These are phyloP conservation scores for Gulo gulo DNA, from an alignment of 2,113 vertebrate genomes.

Conservation along the genomic window DNA sequence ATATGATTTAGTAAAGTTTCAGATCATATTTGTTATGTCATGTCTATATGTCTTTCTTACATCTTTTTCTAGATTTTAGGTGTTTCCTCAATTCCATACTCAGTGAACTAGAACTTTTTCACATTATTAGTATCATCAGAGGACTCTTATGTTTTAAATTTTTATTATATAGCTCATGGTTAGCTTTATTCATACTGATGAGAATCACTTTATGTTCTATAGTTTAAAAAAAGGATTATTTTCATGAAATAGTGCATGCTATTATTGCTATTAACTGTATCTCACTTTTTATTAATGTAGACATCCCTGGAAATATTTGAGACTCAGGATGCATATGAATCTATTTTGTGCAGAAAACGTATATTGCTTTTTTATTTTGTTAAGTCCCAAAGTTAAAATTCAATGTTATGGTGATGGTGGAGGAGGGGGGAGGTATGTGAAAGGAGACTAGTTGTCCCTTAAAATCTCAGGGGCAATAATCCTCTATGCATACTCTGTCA, in stretches of 20 bases:
- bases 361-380: slow-evolving; percentile 4
- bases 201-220: background rate
- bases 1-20: background rate
- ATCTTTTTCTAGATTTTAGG: background rate
- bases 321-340: background rate
- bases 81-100: background rate
- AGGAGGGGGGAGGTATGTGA: background rate
- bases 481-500: background rate
- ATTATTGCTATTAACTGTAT: background rate
- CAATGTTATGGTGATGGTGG: background rate
- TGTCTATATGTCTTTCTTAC: background rate
- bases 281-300: slow-evolving; percentile 22
- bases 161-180: background rate
- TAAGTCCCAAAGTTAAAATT: slow-evolving; percentile 14
- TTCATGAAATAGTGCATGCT: background rate
- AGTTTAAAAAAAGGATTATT: background rate
- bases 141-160: background rate
- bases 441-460: background rate
- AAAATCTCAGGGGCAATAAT: background rate
- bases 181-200: background rate
- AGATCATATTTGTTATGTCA: background rate
- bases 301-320: background rate
- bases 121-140: background rate
- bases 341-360: background rate
- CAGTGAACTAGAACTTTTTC: background rate